Evolutionary conservation across 2,797 vertebrate genomes (phyloP), one percentile per base, ranked within the genome.

Genomic region (Tiaroga cobitis): DNA sequence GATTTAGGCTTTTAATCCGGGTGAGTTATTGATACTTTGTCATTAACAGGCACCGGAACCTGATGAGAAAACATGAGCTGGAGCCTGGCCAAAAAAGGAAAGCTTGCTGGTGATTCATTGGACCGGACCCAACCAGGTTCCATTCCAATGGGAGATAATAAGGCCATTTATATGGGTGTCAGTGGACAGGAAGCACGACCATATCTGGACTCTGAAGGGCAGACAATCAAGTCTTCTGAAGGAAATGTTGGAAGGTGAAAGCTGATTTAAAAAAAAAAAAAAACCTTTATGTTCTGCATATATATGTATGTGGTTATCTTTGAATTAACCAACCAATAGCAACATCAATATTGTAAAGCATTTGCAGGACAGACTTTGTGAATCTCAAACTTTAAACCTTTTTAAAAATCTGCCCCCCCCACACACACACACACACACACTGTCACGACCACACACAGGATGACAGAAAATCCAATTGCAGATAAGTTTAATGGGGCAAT

Each of bases 51-150:
- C 94, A 92, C 92, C 90, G 88, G 93, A 92, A 91, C 92, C 94
- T 94, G 94, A 95, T 95, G 94, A 93, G 93, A 94, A 93, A 94
- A 95, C 95, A 93, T 94, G 95, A 94, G 93, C 94, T 95, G 94
- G 94, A 95, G 93, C 92, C 88, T 90, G 92, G 95, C 95, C 95
- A 95, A 93, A 90, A 91, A 92, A 93, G 92, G 92, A 91, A 92
- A 72, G 88, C 89, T 88, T 92, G 91, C 91, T 90, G 87, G 88
- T 94, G 93, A 95, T 95, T 93, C 93, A 94, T 94, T 93, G 92
- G 92, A 90, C 91, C 89, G 41, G 93, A 92, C 92, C 91, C 90
- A 91, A 88, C 91, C 91, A 84, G 86, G 90, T 91, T 93, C 88
- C 92, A 90, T 92, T 93, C 91, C 90, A 89, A 91, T 92, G 92